Conservation (phyloP, 1,140 invertebrate species). For the Zophobas atratus region DNA sequence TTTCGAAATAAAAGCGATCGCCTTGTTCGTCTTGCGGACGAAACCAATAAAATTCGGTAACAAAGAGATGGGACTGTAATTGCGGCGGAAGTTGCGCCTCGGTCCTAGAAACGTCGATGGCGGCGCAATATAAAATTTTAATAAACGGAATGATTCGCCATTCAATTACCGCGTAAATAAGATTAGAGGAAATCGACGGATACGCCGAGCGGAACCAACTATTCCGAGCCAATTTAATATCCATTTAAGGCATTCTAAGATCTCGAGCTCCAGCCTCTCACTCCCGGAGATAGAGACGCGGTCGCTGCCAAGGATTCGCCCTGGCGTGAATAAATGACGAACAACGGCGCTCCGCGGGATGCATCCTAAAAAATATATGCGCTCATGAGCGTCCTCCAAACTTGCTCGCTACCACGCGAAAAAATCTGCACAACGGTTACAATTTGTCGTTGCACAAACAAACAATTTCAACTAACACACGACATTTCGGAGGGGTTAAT, state of each 20-base stretch:
- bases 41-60: conserved; percentile 1
- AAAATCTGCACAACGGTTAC: too few relatives aligned
- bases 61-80: conserved; percentile 27
- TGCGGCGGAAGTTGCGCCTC: conserved; percentile 9
- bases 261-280: background rate
- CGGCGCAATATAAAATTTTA: conserved; percentile 40
- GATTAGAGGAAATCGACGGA: conserved; percentile 42
- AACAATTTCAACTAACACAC: too few relatives aligned
- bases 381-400: too few relatives aligned
- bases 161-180: conserved; percentile 41
- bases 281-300: background rate
- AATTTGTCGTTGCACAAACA: too few relatives aligned
- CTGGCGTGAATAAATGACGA: too few relatives aligned
- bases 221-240: conserved; percentile 43
- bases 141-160: conserved; percentile 41
- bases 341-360: too few relatives aligned
- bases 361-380: too few relatives aligned
- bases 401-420: too few relatives aligned
- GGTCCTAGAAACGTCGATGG: conserved; percentile 18
- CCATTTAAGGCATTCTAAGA: conserved; percentile 40
- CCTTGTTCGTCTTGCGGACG: conserved; percentile 1
- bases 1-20: background rate
- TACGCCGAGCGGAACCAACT: conserved; percentile 39
- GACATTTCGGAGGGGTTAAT: too few relatives aligned
- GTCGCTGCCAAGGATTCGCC: too few relatives aligned